Evolutionary conservation across 2,797 vertebrate genomes (phyloP).

Genomic region (Neoniphon sammara): DNA sequence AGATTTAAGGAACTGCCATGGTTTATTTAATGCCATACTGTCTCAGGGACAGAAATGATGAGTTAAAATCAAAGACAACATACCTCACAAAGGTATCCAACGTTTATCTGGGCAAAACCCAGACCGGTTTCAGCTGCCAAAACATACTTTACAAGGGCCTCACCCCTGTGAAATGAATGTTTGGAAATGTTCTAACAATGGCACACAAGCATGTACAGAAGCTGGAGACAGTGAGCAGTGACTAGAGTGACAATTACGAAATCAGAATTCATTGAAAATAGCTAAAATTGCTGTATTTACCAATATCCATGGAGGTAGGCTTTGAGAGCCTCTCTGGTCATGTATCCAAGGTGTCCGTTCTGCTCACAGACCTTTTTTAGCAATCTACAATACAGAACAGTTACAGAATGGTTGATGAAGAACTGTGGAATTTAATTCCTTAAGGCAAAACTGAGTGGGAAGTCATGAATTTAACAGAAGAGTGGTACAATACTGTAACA

Average conservation of each 20-base stretch:
- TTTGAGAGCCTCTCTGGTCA: slow-evolving; percentile 88
- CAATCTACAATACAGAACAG: slow-evolving; percentile 83
- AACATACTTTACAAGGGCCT: slow-evolving; percentile 88
- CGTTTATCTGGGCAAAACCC: slow-evolving; percentile 92
- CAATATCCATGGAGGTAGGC: slow-evolving; percentile 87
- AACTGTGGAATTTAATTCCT: slow-evolving; percentile 63
- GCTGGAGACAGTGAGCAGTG: not conserved
- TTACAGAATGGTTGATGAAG: slow-evolving; percentile 40
- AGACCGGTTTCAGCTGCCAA: slow-evolving; percentile 92
- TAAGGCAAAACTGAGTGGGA: slow-evolving; percentile 35
- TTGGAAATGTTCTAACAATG: slow-evolving; percentile 15
- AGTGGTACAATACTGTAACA: slow-evolving; percentile 34
- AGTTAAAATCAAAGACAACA: not conserved
- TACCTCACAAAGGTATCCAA: slow-evolving; percentile 92
- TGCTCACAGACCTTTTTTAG: slow-evolving; percentile 89
- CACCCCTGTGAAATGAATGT: slow-evolving; percentile 79
- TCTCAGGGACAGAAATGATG: not conserved
- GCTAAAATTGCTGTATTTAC: slow-evolving; percentile 78
- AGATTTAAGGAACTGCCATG: not conserved
- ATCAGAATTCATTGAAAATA: slow-evolving; percentile 43
- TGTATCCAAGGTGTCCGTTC: slow-evolving; percentile 91
- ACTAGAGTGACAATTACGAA: slow-evolving; percentile 37
- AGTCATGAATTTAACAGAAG: not conserved
- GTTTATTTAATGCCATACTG: not conserved
- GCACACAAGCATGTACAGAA: slow-evolving; percentile 21